phyloP scores from a whole-genome alignment of 2,113 vertebrate species.

The Leucosticte australis region DNA sequence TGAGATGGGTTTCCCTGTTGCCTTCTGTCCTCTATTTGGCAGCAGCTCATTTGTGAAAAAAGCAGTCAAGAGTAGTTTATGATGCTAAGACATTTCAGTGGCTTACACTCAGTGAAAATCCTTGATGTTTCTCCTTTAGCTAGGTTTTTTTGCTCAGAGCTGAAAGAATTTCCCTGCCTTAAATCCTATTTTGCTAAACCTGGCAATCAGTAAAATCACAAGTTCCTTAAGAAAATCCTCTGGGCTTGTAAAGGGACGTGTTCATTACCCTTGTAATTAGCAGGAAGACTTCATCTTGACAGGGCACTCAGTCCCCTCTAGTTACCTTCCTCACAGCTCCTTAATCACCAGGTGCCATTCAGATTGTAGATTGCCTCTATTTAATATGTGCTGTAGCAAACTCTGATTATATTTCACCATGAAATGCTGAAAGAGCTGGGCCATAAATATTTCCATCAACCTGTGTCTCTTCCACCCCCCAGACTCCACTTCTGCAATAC shows the following conservation, averaged over 20 bases:
- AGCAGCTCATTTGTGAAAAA: slow-evolving; percentile 70
- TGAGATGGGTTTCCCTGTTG: slow-evolving; percentile 25
- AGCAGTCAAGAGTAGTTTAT: slow-evolving; percentile 72
- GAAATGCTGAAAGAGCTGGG: slow-evolving; percentile 15
- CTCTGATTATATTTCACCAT: slow-evolving; percentile 33
- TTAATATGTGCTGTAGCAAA: slow-evolving; percentile 46
- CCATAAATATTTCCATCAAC: slow-evolving; percentile 41
- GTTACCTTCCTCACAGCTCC: slow-evolving; percentile 6
- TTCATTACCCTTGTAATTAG: slow-evolving; percentile 69
- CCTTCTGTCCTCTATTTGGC: slow-evolving; percentile 41
- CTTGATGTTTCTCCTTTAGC: slow-evolving; percentile 73
- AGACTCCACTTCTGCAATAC: not conserved
- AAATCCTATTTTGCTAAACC: slow-evolving; percentile 69
- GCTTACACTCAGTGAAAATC: slow-evolving; percentile 64
- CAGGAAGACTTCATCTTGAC: slow-evolving; percentile 20
- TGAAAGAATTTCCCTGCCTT: slow-evolving; percentile 65
- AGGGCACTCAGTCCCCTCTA: not conserved
- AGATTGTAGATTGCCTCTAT: slow-evolving; percentile 15
- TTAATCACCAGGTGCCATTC: slow-evolving; percentile 21
- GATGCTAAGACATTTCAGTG: slow-evolving; percentile 68
- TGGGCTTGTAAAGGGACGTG: slow-evolving; percentile 24
- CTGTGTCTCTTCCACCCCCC: not conserved
- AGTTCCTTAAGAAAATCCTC: slow-evolving; percentile 57
- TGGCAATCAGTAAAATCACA: slow-evolving; percentile 63
- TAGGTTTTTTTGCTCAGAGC: slow-evolving; percentile 67